phyloP scores from a whole-genome alignment of 2,888 invertebrate species.

The Drosophila colorata region DNA sequence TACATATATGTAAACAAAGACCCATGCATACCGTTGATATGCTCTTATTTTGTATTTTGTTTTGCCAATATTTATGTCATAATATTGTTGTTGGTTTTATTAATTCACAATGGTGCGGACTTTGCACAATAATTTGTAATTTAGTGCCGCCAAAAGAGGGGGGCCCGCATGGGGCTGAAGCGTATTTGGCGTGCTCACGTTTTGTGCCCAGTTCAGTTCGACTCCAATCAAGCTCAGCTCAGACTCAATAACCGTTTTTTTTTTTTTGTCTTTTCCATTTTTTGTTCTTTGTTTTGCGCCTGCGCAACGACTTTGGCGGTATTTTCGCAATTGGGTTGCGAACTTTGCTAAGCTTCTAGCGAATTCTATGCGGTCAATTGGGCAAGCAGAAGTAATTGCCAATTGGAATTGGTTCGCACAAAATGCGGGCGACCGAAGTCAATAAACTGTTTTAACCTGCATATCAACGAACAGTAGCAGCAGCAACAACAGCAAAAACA shows the following conservation, averaged over 20 bases:
- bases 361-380: conserved; percentile 54
- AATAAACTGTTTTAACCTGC: conserved; percentile 80
- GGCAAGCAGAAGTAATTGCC: conserved; percentile 32
- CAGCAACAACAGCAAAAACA: conserved; percentile 37
- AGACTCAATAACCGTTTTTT: conserved; percentile 7
- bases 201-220: conserved; percentile 31
- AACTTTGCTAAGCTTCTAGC: conserved; percentile 68
- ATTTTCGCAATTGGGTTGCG: conserved; percentile 53
- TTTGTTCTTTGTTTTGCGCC: conserved; percentile 27
- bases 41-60: conserved; percentile 39
- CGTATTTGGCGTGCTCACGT: conserved; percentile 55
- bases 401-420: conserved; percentile 20
- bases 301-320: conserved; percentile 58
- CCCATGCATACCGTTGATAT: conserved; percentile 8
- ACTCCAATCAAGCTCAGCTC: conserved; percentile 46
- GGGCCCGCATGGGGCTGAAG: neutral
- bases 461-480: conserved; percentile 43
- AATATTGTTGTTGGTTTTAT: conserved; percentile 56
- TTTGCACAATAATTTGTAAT: conserved; percentile 63
- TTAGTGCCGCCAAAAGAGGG: conserved; percentile 30
- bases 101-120: conserved; percentile 50
- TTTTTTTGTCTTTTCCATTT: conserved; percentile 10
- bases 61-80: conserved; percentile 64
- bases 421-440: conserved; percentile 62
- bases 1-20: neutral